Conservation (phyloP, 2,888 invertebrate genomes). For the Rhyacophila evoluta region DNA sequence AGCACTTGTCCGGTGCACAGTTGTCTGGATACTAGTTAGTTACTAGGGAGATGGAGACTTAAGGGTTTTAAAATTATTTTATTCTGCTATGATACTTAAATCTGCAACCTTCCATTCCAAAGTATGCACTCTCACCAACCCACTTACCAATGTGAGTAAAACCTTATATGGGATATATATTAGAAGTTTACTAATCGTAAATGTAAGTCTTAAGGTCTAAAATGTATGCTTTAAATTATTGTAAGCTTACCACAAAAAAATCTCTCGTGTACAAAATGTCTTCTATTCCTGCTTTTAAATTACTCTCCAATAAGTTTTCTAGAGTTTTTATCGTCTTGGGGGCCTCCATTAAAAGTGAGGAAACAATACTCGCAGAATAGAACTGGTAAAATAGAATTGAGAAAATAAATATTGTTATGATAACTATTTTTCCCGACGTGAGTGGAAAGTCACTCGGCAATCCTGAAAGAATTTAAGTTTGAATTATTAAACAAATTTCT, state of each 20-base stretch:
- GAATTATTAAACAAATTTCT: background rate
- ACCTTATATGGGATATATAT: no score
- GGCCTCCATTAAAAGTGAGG: conserved; percentile 73
- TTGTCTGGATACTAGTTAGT: no score
- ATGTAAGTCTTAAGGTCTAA: background rate
- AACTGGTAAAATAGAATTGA: conserved; percentile 76
- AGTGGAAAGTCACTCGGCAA: conserved; percentile 62
- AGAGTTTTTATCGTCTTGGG: conserved; percentile 73
- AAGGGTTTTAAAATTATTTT: no score
- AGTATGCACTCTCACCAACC: no score
- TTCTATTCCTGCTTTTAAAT: conserved; percentile 73
- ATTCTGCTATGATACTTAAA: no score
- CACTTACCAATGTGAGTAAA: no score
- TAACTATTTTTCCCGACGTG: conserved; percentile 68
- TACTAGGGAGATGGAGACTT: no score
- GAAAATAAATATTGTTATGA: conserved; percentile 70
- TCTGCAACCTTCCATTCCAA: no score
- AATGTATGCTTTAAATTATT: conserved; percentile 55
- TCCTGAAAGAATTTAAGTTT: conserved; percentile 59
- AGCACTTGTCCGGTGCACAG: no score
- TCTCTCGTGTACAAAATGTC: conserved; percentile 75
- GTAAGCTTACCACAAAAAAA: conserved; percentile 70
- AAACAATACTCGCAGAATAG: conserved; percentile 78
- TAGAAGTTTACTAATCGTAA: no score
- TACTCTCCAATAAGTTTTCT: conserved; percentile 71